phyloP scores from a whole-genome alignment of 2,797 vertebrate genomes.

The Xyrichtys novacula region DNA sequence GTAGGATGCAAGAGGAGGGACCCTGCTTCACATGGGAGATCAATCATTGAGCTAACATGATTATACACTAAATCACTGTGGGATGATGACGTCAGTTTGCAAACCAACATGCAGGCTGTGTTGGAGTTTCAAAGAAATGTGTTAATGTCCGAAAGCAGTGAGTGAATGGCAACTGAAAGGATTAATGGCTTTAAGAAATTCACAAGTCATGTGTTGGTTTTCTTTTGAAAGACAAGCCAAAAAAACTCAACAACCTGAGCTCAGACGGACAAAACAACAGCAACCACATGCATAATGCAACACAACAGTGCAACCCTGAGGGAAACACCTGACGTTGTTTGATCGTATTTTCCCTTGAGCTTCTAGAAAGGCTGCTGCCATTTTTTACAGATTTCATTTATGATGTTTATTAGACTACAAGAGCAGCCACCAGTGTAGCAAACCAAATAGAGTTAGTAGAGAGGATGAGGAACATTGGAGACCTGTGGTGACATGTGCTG shows the following conservation, averaged over 20 bases:
- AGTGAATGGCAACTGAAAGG: neutral
- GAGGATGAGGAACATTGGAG: neutral
- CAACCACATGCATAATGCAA: neutral
- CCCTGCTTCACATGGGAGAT: constrained; percentile 1
- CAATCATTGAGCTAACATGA: constrained; percentile 6
- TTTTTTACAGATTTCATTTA: neutral
- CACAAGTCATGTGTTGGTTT: neutral
- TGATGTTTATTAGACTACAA: neutral
- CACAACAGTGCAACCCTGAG: neutral
- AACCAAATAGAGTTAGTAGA: no score
- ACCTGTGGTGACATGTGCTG: neutral
- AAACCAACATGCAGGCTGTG: constrained; percentile 4
- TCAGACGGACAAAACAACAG: neutral
- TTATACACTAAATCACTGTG: constrained; percentile 45
- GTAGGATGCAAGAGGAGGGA: constrained; percentile 18
- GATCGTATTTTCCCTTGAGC: neutral
- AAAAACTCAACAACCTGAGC: neutral
- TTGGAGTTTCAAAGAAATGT: neutral
- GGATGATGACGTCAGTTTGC: constrained; percentile 10
- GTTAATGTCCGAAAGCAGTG: neutral
- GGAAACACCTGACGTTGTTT: neutral
- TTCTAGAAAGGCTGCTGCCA: neutral
- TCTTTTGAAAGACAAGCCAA: neutral
- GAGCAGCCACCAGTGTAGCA: no score
- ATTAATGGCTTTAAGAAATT: neutral